phyloP scores from a whole-genome alignment of 2,797 vertebrate species.

The Xiphophorus birchmanni region DNA sequence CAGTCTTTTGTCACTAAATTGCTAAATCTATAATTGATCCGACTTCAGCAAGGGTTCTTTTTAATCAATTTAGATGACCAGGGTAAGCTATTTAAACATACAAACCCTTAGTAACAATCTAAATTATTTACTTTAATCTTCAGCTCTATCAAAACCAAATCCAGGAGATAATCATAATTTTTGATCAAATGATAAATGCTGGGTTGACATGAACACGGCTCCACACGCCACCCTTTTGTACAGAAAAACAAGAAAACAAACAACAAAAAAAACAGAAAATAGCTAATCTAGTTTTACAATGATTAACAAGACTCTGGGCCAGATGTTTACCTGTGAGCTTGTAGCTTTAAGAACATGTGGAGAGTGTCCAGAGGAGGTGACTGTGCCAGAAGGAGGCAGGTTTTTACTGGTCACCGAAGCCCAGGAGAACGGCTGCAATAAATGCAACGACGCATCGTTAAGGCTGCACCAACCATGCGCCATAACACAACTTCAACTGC shows the following conservation, averaged over 20 bases:
- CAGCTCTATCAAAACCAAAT: neutral
- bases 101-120: neutral
- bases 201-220: neutral
- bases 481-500: neutral
- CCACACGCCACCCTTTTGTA: neutral
- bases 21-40: neutral
- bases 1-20: neutral
- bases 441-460: conserved; percentile 77
- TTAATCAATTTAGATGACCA: neutral
- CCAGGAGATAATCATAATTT: neutral
- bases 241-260: no score
- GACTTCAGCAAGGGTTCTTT: neutral
- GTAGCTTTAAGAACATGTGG: conserved; percentile 96
- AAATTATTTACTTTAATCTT: neutral
- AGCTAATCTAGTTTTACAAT: neutral
- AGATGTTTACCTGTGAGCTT: conserved; percentile 92
- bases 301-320: neutral
- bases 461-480: neutral
- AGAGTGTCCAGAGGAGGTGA: conserved; percentile 94
- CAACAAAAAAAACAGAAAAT: neutral
- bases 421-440: conserved; percentile 97
- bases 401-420: conserved; percentile 99
- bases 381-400: conserved; percentile 95
- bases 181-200: neutral
- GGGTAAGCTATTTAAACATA: neutral